Evolutionary conservation across 2,888 invertebrate species (phyloP), one percentile per base, ranked within the genome.

Genomic region (Lasius fuliginosus): DNA sequence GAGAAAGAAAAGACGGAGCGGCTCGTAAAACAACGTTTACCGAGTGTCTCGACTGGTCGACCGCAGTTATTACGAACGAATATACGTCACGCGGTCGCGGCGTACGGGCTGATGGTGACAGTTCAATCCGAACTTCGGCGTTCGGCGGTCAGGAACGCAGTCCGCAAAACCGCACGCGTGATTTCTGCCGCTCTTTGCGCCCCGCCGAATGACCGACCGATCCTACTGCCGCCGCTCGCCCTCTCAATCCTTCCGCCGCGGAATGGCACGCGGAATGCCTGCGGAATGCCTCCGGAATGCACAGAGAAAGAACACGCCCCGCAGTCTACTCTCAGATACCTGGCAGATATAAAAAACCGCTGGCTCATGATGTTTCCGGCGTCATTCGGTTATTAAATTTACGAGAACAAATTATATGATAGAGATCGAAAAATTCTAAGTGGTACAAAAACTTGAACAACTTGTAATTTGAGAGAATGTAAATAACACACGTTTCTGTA

Each of bases 61-160:
- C 93, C 93, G 92, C 94, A 92, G 92, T 93, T 93, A 94, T 94
- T 93, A 93, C 92, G 91, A 92, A 93, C 92, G 91, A 94, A 94
- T 92, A 90, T 91, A 91, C 91, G 92, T 92, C 92, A 90, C 91
- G 91, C 89, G 92, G 91, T 91, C 84, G 90, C 76, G 88, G 85
- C 82, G 86, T 92, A 92, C 89, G 92, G 90, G 92, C 94, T 94
- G 94, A 95, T 92, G 93, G 93, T 95, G 94, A 95, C 94, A 95
- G 94, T 94, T 94, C 94, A 95, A 95, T 95, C 94, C 94, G 93
- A 94, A 94, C 91, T 94, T 94, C 92, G 92, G 94, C 93, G 93
- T 94, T 94, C 92, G 92, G 94, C 89, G 94, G 94, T 94, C 91
- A 93, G 94, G 93, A 94, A 94, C 94, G 92, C 92, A 92, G 88